Evolutionary conservation across 2,797 vertebrate genomes (phyloP).

Genomic region (Bryconaethiops microstoma): DNA sequence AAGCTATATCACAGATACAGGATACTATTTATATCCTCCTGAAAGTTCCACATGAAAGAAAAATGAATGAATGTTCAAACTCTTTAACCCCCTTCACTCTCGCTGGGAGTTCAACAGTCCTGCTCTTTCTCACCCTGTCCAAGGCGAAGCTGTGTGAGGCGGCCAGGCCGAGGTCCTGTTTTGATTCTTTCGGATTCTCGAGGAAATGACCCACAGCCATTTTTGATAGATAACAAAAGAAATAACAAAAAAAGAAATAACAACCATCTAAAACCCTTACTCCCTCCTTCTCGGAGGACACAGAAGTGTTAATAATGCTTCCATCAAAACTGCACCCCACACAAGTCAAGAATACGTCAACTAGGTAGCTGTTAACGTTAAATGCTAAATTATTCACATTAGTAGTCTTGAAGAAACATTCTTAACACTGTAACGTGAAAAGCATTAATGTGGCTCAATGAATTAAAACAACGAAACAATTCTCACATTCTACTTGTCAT

Average conservation of each 20-base stretch:
- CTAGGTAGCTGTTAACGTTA: neutral
- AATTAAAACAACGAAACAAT: too few species aligned
- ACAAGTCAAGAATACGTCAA: neutral
- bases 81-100: slow-evolving; percentile 39
- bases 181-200: slow-evolving; percentile 48
- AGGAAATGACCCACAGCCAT: slow-evolving; percentile 45
- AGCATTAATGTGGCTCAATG: neutral
- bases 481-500: neutral
- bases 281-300: neutral
- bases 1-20: slow-evolving; percentile 63
- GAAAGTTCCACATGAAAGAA: slow-evolving; percentile 52
- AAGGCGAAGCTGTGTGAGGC: slow-evolving; percentile 30
- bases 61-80: slow-evolving; percentile 47
- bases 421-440: neutral
- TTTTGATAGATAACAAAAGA: slow-evolving; percentile 53
- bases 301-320: slow-evolving; percentile 39
- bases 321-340: slow-evolving; percentile 17
- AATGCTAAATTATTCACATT: neutral
- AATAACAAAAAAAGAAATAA: slow-evolving; percentile 46
- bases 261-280: slow-evolving; percentile 6
- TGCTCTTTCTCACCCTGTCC: slow-evolving; percentile 47
- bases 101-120: slow-evolving; percentile 47
- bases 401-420: neutral
- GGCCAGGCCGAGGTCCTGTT: slow-evolving; percentile 52
- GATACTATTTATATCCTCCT: slow-evolving; percentile 66